Conservation (phyloP, 2,113 vertebrate species). For the Dicrurus megarhynchus region DNA sequence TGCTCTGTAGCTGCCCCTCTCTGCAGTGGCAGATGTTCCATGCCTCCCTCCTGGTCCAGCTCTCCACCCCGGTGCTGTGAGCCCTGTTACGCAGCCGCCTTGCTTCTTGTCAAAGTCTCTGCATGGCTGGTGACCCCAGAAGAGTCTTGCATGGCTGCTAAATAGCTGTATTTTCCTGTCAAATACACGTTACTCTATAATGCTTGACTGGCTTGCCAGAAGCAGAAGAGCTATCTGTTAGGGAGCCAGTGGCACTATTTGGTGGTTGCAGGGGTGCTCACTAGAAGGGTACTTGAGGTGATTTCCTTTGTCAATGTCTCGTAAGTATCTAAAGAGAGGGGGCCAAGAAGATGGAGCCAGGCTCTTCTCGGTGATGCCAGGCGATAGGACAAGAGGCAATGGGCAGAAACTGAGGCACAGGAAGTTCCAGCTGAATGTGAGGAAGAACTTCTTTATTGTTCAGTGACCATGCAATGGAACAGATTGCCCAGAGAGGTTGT, state of each 20-base stretch:
- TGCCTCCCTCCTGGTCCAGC: fast-evolving
- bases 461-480: background rate
- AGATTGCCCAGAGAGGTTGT: background rate
- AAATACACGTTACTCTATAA: fast-evolving
- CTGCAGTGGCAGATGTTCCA: fast-evolving
- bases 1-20: background rate
- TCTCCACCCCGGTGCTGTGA: fast-evolving
- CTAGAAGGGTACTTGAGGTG: fast-evolving
- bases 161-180: background rate
- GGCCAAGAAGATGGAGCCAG: background rate
- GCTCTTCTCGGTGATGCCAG: background rate
- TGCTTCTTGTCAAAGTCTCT: background rate
- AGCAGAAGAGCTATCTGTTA: background rate
- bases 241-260: fast-evolving
- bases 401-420: background rate
- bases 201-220: fast-evolving
- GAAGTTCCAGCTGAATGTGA: background rate
- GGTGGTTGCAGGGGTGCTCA: fast-evolving
- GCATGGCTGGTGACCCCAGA: background rate
- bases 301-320: background rate
- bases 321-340: fast-evolving
- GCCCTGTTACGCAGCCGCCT: fast-evolving
- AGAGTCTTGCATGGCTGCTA: fast-evolving
- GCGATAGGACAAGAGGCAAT: background rate
- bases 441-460: background rate